Conservation (phyloP, 2,113 vertebrate species). For the Thalassoma bifasciatum region DNA sequence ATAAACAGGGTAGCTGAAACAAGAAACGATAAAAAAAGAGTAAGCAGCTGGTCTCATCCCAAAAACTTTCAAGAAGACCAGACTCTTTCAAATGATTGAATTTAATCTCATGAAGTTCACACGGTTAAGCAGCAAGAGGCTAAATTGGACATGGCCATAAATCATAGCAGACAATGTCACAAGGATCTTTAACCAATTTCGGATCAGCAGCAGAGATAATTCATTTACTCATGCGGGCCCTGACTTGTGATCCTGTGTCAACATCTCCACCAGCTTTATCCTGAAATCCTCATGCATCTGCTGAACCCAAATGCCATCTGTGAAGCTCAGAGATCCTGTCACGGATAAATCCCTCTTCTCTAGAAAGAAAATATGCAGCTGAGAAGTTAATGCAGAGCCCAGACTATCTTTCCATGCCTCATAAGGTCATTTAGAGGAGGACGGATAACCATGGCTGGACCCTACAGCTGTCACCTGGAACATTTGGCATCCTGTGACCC, state of each 20-base stretch:
- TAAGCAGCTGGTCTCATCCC: slow-evolving; percentile 24
- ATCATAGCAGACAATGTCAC: neutral
- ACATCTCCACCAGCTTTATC: slow-evolving; percentile 36
- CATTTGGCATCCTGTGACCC: slow-evolving; percentile 57
- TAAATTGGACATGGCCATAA: slow-evolving; percentile 4
- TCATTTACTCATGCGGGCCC: slow-evolving; percentile 4
- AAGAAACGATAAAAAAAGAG: slow-evolving; percentile 29
- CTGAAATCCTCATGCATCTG: slow-evolving; percentile 5
- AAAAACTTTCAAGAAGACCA: slow-evolving; percentile 7
- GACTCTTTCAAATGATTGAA: neutral
- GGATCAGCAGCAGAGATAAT: slow-evolving; percentile 19
- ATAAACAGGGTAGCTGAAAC: slow-evolving; percentile 12
- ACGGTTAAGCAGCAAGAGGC: slow-evolving; percentile 1
- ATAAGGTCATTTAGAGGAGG: slow-evolving; percentile 55
- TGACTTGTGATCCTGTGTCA: slow-evolving; percentile 28
- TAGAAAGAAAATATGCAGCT: slow-evolving; percentile 34
- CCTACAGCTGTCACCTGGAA: slow-evolving; percentile 71
- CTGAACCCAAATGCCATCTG: slow-evolving; percentile 27
- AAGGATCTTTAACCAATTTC: slow-evolving; percentile 4
- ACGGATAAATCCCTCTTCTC: slow-evolving; percentile 32
- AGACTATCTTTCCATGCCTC: slow-evolving; percentile 33
- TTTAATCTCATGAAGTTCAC: neutral
- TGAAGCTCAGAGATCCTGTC: slow-evolving; percentile 33
- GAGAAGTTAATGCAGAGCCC: slow-evolving; percentile 29
- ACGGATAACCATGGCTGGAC: slow-evolving; percentile 16